Conservation (phyloP, 2,888 invertebrate genomes). For the Augochlorella aurata region DNA sequence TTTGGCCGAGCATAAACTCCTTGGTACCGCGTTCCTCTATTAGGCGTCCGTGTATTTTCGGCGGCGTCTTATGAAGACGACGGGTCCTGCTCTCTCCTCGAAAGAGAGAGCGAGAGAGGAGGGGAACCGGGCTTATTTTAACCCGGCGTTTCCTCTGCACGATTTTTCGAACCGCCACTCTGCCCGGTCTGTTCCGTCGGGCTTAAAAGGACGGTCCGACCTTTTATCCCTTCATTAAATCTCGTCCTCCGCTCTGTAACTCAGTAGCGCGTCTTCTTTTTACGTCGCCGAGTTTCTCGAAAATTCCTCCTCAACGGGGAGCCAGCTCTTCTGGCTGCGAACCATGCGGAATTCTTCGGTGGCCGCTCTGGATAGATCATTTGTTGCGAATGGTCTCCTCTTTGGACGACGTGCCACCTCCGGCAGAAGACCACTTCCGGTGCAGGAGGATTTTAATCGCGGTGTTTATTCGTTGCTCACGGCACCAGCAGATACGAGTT, state of each 20-base stretch:
- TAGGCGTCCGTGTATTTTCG: conserved; percentile 57
- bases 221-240: conserved; percentile 56
- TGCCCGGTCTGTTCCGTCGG: conserved; percentile 25
- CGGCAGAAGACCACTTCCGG: conserved; percentile 47
- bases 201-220: conserved; percentile 42
- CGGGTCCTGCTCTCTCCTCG: conserved; percentile 14
- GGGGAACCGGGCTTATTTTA: conserved; percentile 59
- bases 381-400: background rate
- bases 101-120: conserved; percentile 20
- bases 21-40: conserved; percentile 34
- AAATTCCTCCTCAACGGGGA: background rate
- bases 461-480: conserved; percentile 43
- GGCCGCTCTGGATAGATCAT: background rate
- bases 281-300: conserved; percentile 1
- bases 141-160: conserved; percentile 55
- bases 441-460: conserved; percentile 32
- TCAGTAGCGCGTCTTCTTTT: conserved; percentile 27
- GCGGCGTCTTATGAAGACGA: conserved; percentile 49
- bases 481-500: conserved; percentile 52
- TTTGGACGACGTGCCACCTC: background rate
- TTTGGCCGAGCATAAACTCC: conserved; percentile 46
- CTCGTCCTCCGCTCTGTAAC: conserved; percentile 33
- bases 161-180: conserved; percentile 51
- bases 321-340: background rate
- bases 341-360: background rate